phyloP scores from a whole-genome alignment of 1,140 invertebrate genomes.

The Armadillidium nasatum region DNA sequence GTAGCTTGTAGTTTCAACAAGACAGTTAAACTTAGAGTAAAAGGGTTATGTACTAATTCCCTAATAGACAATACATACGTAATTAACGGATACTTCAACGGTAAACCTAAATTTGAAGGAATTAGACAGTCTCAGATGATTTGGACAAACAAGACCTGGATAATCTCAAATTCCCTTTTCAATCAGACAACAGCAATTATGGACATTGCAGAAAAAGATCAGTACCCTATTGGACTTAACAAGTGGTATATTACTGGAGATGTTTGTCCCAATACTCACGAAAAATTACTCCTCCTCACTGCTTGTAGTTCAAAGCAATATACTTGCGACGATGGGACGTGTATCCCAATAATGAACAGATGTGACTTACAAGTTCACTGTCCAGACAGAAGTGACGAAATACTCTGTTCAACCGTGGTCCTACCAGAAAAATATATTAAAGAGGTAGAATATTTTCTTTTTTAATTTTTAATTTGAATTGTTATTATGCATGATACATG shows the following conservation, averaged over 20 bases:
- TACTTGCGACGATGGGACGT: slow-evolving; percentile 46
- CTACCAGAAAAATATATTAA: slow-evolving; percentile 34
- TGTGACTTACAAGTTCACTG: slow-evolving; percentile 57
- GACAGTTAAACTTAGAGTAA: slow-evolving; percentile 25
- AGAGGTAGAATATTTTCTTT: slow-evolving; percentile 33
- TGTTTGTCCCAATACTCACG: background rate
- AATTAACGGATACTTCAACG: slow-evolving; percentile 30
- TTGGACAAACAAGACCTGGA: slow-evolving; percentile 37
- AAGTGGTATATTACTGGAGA: slow-evolving; percentile 37
- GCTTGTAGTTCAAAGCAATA: slow-evolving; percentile 42
- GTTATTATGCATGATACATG: too few relatives aligned
- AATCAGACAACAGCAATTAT: slow-evolving; percentile 24
- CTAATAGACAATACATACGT: slow-evolving; percentile 28
- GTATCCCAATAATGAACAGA: slow-evolving; percentile 45
- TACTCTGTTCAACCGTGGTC: slow-evolving; percentile 30
- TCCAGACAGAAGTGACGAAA: slow-evolving; percentile 52
- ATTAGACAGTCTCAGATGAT: slow-evolving; percentile 32
- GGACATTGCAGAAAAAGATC: slow-evolving; percentile 24
- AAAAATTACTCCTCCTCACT: slow-evolving; percentile 23
- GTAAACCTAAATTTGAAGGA: slow-evolving; percentile 34
- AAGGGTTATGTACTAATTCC: slow-evolving; percentile 31
- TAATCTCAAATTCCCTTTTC: slow-evolving; percentile 23
- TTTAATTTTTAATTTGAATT: too few relatives aligned
- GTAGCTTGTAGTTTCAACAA: slow-evolving; percentile 34
- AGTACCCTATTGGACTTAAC: slow-evolving; percentile 36